Percentiles rank a stretch among this genome's conserved stretches.
Evolutionary conservation across 2,888 invertebrate genomes (phyloP).

Genomic region (Tipula vernalis): DNA sequence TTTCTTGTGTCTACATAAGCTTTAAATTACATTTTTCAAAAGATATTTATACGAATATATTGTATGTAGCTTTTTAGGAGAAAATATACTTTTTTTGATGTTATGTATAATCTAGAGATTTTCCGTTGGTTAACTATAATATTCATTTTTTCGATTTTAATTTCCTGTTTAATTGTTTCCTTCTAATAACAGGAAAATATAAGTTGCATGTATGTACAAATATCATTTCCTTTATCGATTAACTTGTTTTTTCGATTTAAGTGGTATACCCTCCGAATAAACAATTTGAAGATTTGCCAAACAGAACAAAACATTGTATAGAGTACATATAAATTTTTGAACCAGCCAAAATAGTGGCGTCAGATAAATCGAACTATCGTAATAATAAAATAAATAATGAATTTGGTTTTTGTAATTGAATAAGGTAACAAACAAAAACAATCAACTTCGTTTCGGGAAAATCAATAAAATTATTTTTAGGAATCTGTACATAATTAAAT

Average conservation of each 20-base stretch:
- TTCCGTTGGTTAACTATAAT: background rate
- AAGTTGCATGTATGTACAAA: no score
- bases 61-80: background rate
- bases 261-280: background rate
- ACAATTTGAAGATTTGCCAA: background rate
- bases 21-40: background rate
- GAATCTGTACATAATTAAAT: background rate
- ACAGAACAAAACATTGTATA: background rate
- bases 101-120: background rate
- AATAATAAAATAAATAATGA: background rate
- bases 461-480: background rate
- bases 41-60: no score
- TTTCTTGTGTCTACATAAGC: background rate
- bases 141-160: background rate
- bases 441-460: background rate
- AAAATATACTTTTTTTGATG: background rate
- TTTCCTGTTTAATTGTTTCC: background rate
- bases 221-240: background rate
- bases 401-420: background rate
- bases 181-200: background rate
- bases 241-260: background rate
- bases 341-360: background rate
- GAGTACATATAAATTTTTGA: background rate
- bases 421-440: background rate
- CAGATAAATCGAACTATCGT: background rate